Percentiles rank a stretch among this genome's conserved stretches.
Evolutionary conservation across 2,797 vertebrate species (phyloP).

Genomic region (Botia almorhae): DNA sequence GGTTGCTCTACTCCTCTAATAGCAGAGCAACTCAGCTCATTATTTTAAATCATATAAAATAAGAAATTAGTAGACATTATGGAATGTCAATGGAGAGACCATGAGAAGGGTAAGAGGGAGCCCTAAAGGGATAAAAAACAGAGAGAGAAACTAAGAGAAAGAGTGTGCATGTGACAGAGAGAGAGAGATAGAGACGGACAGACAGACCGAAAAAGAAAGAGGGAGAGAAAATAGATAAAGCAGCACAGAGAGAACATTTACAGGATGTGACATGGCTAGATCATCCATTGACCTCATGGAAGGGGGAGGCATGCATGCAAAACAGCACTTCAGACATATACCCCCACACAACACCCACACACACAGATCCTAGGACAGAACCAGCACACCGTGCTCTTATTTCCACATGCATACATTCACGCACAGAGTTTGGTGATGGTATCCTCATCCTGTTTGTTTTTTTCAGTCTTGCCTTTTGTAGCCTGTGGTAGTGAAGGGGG

Average conservation of each 20-base stretch:
- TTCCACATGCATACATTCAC: constrained; percentile 75
- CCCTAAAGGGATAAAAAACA: constrained; percentile 46
- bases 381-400: constrained; percentile 67
- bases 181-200: constrained; percentile 12
- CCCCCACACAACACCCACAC: constrained; percentile 36
- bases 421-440: constrained; percentile 71
- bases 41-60: background rate
- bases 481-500: constrained; percentile 77
- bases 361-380: constrained; percentile 50
- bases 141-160: constrained; percentile 20
- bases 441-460: constrained; percentile 72
- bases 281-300: constrained; percentile 64
- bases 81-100: constrained; percentile 43
- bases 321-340: constrained; percentile 51
- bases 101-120: constrained; percentile 44
- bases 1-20: background rate
- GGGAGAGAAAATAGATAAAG: constrained; percentile 39
- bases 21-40: constrained; percentile 14
- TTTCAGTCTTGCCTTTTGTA: constrained; percentile 73
- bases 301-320: constrained; percentile 48
- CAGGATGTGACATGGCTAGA: constrained; percentile 66
- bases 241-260: constrained; percentile 60
- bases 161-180: constrained; percentile 1
- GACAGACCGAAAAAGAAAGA: constrained; percentile 29
- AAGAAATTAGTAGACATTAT: constrained; percentile 31